Percentiles rank a stretch among this genome's conserved stretches.
phyloP scores from a whole-genome alignment of 2,113 vertebrate species.

The Daphoenositta chrysoptera region DNA sequence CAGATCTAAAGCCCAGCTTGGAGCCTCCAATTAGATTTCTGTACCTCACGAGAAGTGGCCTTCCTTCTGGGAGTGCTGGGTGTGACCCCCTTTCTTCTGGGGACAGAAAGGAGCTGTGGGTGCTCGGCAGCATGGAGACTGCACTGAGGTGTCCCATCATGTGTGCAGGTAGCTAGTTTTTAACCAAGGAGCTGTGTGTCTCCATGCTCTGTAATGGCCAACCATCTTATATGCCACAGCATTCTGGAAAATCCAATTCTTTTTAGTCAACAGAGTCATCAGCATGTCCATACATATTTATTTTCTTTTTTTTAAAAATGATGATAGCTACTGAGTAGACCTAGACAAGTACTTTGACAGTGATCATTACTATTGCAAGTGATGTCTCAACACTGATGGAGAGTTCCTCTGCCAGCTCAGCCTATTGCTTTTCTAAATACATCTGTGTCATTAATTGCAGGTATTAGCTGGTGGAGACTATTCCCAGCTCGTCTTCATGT shows the following conservation, averaged over 20 bases:
- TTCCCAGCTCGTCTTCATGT: slow-evolving; percentile 64
- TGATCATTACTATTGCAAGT: background rate
- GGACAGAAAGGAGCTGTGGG: background rate
- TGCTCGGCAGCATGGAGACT: background rate
- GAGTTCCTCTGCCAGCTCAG: background rate
- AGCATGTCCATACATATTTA: background rate
- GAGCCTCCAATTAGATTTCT: background rate
- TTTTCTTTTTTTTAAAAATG: background rate
- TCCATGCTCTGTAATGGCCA: accelerated
- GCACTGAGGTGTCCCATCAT: too few relatives aligned
- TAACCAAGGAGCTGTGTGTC: background rate
- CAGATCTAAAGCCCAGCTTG: background rate
- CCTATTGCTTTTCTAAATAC: background rate
- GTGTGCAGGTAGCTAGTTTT: background rate
- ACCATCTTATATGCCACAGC: background rate
- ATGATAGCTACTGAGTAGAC: background rate
- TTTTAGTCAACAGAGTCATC: background rate
- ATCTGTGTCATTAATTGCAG: slow-evolving; percentile 1
- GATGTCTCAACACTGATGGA: background rate
- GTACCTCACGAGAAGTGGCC: background rate
- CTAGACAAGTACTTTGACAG: background rate
- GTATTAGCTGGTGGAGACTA: background rate
- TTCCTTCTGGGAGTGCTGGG: background rate
- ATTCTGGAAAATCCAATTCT: background rate
- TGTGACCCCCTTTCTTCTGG: background rate